These are phyloP conservation scores for Maniola hyperantus DNA, from an alignment of 2,888 invertebrate genomes.

Conservation along the genomic window DNA sequence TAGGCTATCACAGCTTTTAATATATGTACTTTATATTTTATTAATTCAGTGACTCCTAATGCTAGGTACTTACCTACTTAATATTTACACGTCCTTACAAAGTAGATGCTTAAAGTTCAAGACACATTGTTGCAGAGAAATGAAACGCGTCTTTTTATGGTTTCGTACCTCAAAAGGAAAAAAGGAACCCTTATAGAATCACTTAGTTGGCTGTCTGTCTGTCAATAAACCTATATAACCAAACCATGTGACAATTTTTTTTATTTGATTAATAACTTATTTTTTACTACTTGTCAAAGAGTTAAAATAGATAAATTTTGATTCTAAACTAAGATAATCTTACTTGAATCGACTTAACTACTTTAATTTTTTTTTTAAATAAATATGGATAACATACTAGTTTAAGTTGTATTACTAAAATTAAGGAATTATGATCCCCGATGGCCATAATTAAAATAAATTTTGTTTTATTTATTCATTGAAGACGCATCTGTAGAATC, in stretches of 20 bases:
- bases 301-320: too few species aligned
- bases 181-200: too few species aligned
- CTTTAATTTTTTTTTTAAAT: too few species aligned
- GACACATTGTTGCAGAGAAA: not conserved
- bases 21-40: not conserved
- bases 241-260: too few species aligned
- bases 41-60: conserved; percentile 3
- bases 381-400: too few species aligned
- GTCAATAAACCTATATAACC: too few species aligned
- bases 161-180: too few species aligned
- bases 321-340: not conserved
- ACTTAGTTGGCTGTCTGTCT: too few species aligned
- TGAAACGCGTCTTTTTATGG: not conserved
- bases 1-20: too few species aligned
- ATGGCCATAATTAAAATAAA: not conserved
- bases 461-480: not conserved
- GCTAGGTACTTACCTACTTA: too few species aligned
- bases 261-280: too few species aligned
- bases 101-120: not conserved
- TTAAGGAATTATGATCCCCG: not conserved
- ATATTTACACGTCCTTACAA: not conserved
- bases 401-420: not conserved
- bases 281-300: not conserved
- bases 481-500: too few species aligned
- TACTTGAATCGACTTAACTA: not conserved